Percentiles rank a stretch among this genome's conserved stretches.
These are phyloP conservation scores for Hirtodrosophila cameraria DNA, from an alignment of 2,888 invertebrate species.

Conservation along the genomic window DNA sequence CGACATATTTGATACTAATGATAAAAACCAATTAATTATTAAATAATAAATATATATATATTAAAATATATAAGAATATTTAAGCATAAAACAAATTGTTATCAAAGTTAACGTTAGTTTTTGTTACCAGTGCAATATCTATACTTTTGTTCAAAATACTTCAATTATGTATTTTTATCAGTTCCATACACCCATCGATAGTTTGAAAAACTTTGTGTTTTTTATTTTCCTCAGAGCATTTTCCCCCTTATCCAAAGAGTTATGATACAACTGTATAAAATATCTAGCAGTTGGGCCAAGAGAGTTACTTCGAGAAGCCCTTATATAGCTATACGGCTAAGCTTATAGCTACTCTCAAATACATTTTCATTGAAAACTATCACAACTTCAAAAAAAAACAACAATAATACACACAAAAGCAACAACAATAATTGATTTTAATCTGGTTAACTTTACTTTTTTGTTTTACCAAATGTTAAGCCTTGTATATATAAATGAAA, in stretches of 20 bases:
- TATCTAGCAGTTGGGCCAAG: slow-evolving; percentile 21
- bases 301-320: slow-evolving; percentile 7
- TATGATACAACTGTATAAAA: slow-evolving; percentile 43
- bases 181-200: slow-evolving; percentile 42
- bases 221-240: slow-evolving; percentile 3
- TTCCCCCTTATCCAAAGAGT: slow-evolving; percentile 29
- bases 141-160: slow-evolving; percentile 49
- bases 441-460: slow-evolving; percentile 8
- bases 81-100: slow-evolving; percentile 73
- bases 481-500: slow-evolving; percentile 54
- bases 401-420: not conserved
- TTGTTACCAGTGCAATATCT: slow-evolving; percentile 76
- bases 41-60: slow-evolving; percentile 54
- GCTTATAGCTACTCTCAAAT: slow-evolving; percentile 20
- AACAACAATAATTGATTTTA: not conserved
- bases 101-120: slow-evolving; percentile 77
- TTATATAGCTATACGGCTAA: slow-evolving; percentile 25
- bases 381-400: slow-evolving; percentile 5
- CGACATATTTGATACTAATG: slow-evolving; percentile 74
- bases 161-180: slow-evolving; percentile 33
- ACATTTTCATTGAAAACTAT: not conserved
- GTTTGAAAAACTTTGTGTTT: slow-evolving; percentile 13
- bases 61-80: slow-evolving; percentile 55
- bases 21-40: slow-evolving; percentile 70
- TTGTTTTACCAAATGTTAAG: slow-evolving; percentile 47